A percentile compares a stretch with the other conserved stretches of the same genome.
phyloP scores from a whole-genome alignment of 2,888 invertebrate species.

The Cynaeus angustus region DNA sequence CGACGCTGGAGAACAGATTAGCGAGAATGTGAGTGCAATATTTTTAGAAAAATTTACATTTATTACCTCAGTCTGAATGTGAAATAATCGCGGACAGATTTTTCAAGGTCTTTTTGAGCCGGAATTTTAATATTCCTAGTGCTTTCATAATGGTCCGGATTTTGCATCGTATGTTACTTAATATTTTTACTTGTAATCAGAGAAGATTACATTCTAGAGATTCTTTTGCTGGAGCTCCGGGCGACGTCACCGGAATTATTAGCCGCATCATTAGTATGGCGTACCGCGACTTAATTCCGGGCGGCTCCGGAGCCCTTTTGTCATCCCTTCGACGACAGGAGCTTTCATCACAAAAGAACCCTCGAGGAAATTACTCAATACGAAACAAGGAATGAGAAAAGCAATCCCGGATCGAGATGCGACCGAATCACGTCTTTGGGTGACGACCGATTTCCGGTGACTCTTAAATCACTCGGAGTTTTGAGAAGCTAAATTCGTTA shows the following conservation, averaged over 20 bases:
- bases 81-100: too few relatives aligned
- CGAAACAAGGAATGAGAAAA: conserved; percentile 17
- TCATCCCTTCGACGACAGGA: conserved; percentile 4
- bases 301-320: conserved; percentile 11
- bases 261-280: conserved; percentile 36
- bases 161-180: not conserved
- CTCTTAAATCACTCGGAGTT: not conserved
- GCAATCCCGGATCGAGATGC: conserved; percentile 13
- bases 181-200: too few relatives aligned
- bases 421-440: conserved; percentile 7
- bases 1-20: conserved; percentile 2
- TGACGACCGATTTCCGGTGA: conserved; percentile 14
- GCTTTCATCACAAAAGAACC: conserved; percentile 28
- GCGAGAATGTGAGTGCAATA: not conserved
- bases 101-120: too few relatives aligned
- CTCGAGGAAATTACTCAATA: conserved; percentile 22
- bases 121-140: too few relatives aligned
- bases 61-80: too few relatives aligned
- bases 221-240: not conserved
- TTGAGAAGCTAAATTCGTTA: not conserved
- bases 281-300: conserved; percentile 41
- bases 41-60: conserved; percentile 1
- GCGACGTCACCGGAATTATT: conserved; percentile 23
- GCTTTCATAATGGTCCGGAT: not conserved
- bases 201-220: too few relatives aligned